phyloP scores from a whole-genome alignment of 2,888 invertebrate species.

The Drosophila nr. perissopoda region DNA sequence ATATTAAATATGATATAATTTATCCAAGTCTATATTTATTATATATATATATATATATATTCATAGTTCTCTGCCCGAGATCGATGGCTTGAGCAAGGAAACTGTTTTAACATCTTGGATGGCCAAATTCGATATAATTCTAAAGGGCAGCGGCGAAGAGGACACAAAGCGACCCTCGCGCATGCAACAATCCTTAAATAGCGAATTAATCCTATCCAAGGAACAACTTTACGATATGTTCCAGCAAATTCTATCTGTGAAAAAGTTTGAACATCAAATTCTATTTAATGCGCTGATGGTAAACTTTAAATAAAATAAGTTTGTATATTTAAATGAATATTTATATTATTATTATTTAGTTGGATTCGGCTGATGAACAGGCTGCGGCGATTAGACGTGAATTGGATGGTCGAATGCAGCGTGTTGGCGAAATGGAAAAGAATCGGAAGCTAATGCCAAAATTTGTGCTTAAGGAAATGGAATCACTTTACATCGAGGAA shows the following conservation, averaged over 20 bases:
- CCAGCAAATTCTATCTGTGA: conserved; percentile 98
- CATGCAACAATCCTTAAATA: conserved; percentile 95
- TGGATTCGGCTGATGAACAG: conserved; percentile 99
- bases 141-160: conserved; percentile 95
- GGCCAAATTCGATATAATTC: conserved; percentile 99
- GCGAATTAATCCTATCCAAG: conserved; percentile 97
- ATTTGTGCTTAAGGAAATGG: conserved; percentile 99
- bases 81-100: conserved; percentile 99
- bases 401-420: conserved; percentile 98
- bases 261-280: conserved; percentile 99
- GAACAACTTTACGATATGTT: conserved; percentile 99
- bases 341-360: conserved; percentile 86
- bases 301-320: conserved; percentile 55
- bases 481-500: conserved; percentile 99
- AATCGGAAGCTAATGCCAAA: conserved; percentile 99
- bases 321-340: neutral
- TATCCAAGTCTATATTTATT: neutral
- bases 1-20: conserved; percentile 19
- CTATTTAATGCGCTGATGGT: conserved; percentile 99
- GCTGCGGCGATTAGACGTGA: conserved; percentile 99
- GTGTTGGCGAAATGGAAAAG: conserved; percentile 98
- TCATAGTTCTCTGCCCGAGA: conserved; percentile 98
- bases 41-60: neutral
- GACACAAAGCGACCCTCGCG: conserved; percentile 94
- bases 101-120: conserved; percentile 99